Base-by-base conservation (phyloP, 2,888 invertebrate genomes). In the Corythucha ciliata region DNA sequence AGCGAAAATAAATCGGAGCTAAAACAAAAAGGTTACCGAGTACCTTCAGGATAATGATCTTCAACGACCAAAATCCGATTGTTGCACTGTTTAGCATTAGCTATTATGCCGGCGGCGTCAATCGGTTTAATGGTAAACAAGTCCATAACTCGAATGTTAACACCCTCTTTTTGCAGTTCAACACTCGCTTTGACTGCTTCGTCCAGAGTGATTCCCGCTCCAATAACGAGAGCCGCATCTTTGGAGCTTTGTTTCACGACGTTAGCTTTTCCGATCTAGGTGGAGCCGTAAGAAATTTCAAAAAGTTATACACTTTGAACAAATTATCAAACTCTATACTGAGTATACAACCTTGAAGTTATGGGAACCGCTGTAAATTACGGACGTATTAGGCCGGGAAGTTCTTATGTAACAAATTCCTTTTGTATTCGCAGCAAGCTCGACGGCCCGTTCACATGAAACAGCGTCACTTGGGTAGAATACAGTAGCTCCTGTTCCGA, bases 321-420 rank as follows among this genome's bases (percentile, higher is more conserved):
- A 47, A 5, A 42, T 14, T 16, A 14, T 10, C 10, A 22, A 14
- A 41, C 8, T 10, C 8, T 12, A 12, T 14, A 12, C 12, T 37
- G 16, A 10, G 29, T 10, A 12, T 20, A 37, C 10, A 65, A 85
- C 78, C 68, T 78, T 72, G 71, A 99, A 91, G 2, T 70, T 66
- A 60, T 91, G 87, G 56, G 90, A 79, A 67, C 87, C 90, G 48
- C 75, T 71, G 68, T 98, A 99, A 41, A 98, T 69, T 12, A 94
- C 79, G 40, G 80, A 70, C 2, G 91, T 90, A 63, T 85, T 83
- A 50, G 98, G 97, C 2, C 98, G 77, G 22, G 93, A 93, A 2
- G 94, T 93, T 61, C 98, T 81, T 63, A 96, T 88, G 73, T 93
- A 99, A 65, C 93, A 93, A 63, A 97, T 79, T 49, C 98, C 96